A percentile compares a stretch with the other conserved stretches of the same genome.
phyloP scores from a whole-genome alignment of 2,888 invertebrate genomes.

The Tachina fera region DNA sequence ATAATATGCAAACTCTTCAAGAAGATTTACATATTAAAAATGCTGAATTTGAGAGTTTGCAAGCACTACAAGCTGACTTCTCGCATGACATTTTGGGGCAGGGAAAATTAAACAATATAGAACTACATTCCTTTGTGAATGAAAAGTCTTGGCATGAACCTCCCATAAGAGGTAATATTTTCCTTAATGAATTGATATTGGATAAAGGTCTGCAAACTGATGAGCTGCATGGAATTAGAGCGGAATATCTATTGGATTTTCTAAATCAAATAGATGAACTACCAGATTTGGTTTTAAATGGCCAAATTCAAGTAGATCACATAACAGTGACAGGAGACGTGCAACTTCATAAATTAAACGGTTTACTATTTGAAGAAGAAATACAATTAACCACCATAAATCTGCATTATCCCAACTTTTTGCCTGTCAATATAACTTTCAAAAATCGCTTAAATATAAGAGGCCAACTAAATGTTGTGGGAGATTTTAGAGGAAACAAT shows the following conservation, averaged over 20 bases:
- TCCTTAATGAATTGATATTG: conserved; percentile 78
- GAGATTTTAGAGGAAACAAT: conserved; percentile 79
- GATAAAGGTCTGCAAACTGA: conserved; percentile 78
- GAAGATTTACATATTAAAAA: conserved; percentile 77
- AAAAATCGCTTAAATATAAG: conserved; percentile 75
- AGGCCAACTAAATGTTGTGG: conserved; percentile 75
- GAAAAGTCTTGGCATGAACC: conserved; percentile 75
- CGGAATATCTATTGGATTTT: conserved; percentile 77
- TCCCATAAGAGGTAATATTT: conserved; percentile 72
- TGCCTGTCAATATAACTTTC: conserved; percentile 78
- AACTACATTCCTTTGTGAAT: conserved; percentile 79
- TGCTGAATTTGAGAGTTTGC: conserved; percentile 77
- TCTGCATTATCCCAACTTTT: conserved; percentile 81
- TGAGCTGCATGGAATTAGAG: conserved; percentile 81
- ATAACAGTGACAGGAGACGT: conserved; percentile 79
- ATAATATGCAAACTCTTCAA: conserved; percentile 75
- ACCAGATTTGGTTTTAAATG: conserved; percentile 80
- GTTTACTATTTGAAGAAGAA: conserved; percentile 75
- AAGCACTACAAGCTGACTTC: conserved; percentile 78
- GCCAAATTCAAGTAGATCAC: conserved; percentile 82
- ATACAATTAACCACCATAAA: conserved; percentile 81
- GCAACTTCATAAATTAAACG: conserved; percentile 76
- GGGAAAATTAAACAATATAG: conserved; percentile 77
- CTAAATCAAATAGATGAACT: conserved; percentile 77
- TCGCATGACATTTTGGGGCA: conserved; percentile 80